phyloP scores from a whole-genome alignment of 2,888 invertebrate genomes.

The Catocala sponsa region DNA sequence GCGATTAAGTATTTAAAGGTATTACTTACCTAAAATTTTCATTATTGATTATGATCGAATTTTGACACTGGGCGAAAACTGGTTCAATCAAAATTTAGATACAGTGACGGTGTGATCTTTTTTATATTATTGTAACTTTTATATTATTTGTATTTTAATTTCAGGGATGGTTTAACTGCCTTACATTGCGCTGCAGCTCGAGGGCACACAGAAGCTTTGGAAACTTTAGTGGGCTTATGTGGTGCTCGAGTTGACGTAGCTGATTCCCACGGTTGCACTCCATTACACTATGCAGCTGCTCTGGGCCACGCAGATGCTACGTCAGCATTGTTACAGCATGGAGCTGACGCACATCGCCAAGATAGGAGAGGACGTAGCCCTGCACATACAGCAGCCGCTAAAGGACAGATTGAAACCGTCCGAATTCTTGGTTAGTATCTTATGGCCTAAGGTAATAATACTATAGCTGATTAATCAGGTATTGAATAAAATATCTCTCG shows the following conservation, averaged over 20 bases:
- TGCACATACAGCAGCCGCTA: conserved; percentile 98
- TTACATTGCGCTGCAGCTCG: conserved; percentile 99
- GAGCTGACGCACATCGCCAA: conserved; percentile 97
- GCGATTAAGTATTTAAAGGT: no score
- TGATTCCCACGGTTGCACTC: conserved; percentile 98
- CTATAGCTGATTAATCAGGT: no score
- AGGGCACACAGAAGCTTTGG: conserved; percentile 97
- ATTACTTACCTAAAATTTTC: no score
- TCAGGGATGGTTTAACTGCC: conserved; percentile 97
- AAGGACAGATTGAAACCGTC: conserved; percentile 97
- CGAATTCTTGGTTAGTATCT: conserved; percentile 89
- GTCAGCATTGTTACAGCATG: conserved; percentile 94
- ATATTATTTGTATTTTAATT: conserved; percentile 18
- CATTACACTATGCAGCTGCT: conserved; percentile 98
- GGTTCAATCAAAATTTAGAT: no score
- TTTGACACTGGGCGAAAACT: no score
- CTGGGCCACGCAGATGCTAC: conserved; percentile 98
- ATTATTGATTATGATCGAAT: no score
- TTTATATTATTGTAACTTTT: no score
- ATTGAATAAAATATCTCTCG: no score
- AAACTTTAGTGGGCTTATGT: conserved; percentile 95
- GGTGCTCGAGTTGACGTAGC: conserved; percentile 96
- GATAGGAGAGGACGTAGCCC: conserved; percentile 97
- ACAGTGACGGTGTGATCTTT: no score
- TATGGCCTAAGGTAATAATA: no score